phyloP scores from a whole-genome alignment of 1,140 invertebrate genomes.

The Drosophila kurseongensis region DNA sequence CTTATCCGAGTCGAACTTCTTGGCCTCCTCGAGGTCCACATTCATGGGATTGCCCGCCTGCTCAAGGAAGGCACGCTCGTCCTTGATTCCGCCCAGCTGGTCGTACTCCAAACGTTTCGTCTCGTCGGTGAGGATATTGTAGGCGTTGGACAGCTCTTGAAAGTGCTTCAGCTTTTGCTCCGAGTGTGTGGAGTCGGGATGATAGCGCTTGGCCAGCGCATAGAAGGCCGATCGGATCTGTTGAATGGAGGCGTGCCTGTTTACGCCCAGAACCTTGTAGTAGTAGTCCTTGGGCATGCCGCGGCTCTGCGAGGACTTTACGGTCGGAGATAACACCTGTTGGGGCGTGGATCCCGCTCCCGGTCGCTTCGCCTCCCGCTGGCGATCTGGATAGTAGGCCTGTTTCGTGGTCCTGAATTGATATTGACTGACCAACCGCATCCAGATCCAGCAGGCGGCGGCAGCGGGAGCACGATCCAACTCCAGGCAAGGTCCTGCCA shows the following conservation, averaged over 20 bases:
- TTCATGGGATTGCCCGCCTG: conserved; percentile 65
- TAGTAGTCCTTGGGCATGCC: conserved; percentile 91
- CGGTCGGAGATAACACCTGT: not conserved
- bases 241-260: conserved; percentile 89
- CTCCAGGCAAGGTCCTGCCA: not conserved
- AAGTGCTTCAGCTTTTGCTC: conserved; percentile 91
- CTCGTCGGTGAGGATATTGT: conserved; percentile 92
- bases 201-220: conserved; percentile 90
- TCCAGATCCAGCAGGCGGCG: conserved; percentile 19
- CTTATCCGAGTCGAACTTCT: conserved; percentile 1
- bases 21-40: conserved; percentile 8
- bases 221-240: conserved; percentile 94
- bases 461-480: not conserved
- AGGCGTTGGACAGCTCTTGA: conserved; percentile 95
- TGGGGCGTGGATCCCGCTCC: conserved; percentile 6
- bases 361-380: conserved; percentile 47
- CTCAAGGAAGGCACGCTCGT: conserved; percentile 68
- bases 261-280: conserved; percentile 93
- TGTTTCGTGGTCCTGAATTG: conserved; percentile 62
- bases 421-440: conserved; percentile 60
- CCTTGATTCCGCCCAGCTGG: conserved; percentile 66
- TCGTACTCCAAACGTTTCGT: conserved; percentile 92
- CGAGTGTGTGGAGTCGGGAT: conserved; percentile 89
- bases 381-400: conserved; percentile 70
- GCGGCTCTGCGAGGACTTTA: conserved; percentile 37